phyloP scores from a whole-genome alignment of 64 coral and sea anemone species.

The Pocillopora verrucosa region DNA sequence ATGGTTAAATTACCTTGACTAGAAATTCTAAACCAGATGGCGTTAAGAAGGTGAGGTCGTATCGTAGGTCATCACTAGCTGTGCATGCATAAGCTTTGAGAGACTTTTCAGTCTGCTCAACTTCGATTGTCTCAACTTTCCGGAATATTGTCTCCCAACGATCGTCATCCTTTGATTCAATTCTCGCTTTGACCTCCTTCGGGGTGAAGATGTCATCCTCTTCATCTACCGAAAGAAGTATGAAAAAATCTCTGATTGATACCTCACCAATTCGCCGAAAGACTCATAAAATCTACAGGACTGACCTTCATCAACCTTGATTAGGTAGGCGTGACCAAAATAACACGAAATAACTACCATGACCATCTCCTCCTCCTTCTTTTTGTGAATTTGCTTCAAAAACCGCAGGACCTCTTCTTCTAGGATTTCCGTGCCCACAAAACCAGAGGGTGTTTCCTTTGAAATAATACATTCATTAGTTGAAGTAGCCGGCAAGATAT shows the following conservation, averaged over 20 bases:
- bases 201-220: background rate
- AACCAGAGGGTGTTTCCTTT: background rate
- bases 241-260: background rate
- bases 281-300: too few relatives aligned
- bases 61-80: constrained; percentile 7
- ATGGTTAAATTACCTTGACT: background rate
- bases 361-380: constrained; percentile 1
- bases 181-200: background rate
- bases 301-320: constrained; percentile 43
- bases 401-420: constrained; percentile 3
- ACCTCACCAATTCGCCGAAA: too few relatives aligned
- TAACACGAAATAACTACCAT: constrained; percentile 42
- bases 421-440: background rate
- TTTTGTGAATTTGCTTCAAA: background rate
- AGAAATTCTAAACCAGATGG: constrained; percentile 6
- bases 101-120: background rate
- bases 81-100: background rate
- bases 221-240: background rate
- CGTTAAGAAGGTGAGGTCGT: constrained; percentile 18
- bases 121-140: constrained; percentile 5
- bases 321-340: constrained; percentile 46
- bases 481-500: background rate
- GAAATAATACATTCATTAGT: too few relatives aligned
- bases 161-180: background rate
- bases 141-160: background rate